Evolutionary conservation across 1,140 invertebrate species (phyloP), one percentile per base, ranked within the genome.

Genomic region (Drosophila ambigua): DNA sequence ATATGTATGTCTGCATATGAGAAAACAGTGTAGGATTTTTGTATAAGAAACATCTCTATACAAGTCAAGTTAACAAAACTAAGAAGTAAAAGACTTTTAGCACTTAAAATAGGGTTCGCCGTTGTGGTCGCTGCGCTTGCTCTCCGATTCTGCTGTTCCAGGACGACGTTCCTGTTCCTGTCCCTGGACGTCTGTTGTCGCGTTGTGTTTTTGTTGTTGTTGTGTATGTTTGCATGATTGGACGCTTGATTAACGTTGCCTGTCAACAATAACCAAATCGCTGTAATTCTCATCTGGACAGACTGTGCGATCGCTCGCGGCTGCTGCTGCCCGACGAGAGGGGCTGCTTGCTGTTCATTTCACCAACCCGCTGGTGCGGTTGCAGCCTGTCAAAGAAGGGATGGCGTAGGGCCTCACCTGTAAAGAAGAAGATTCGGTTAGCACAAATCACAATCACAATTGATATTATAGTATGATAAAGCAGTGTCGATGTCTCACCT

Each of bases 371-470:
- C 73, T 96, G 95, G 72, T 96, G 94, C 11, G 94, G 91, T 15
- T 96, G 95, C 77, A 98, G 94, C 79, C 97, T 96, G 72, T 95
- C 95, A 92, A 99, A 99, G 93, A 99, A 99, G 20, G 97, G 96
- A 94, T 99, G 98, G 28, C 94, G 93, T 66, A 99, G 92, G 5
- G 98, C 97, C 74, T 99, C 98, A 39, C 91, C 91, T 92, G 26
- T 61, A 58, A 0, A 41, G 2, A 9, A 5, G 1, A 26, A 0
- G 3, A 9, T 35, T 35, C 3, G 31, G 11, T 24, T 9, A 57
- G 44, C 23, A n/a, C 1, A 1, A 2, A 13, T 5, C 4, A 11
- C 11, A 2, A 13, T 5, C 4, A 11, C 11, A 13, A 39, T 39
- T 41, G 4, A 2, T 1, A 39, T 31, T 43, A 4, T 24, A 15